Evolutionary conservation across 2,797 vertebrate species (phyloP).

Genomic region (Micropoecilia bifurca): DNA sequence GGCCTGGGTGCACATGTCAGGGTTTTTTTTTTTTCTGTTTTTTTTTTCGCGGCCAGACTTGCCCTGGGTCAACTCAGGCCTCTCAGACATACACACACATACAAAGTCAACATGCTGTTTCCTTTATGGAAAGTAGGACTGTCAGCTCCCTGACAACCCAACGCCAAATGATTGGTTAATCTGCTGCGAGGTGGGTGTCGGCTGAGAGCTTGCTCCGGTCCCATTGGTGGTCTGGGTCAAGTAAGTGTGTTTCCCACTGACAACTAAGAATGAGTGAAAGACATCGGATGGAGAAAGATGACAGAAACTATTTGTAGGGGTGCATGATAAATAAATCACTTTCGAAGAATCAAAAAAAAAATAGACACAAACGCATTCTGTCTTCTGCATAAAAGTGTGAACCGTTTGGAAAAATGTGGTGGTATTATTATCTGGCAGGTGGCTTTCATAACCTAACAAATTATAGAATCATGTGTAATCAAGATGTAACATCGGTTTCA

Average conservation of each 20-base stretch:
- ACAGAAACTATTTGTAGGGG: conserved; percentile 44
- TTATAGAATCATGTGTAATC: conserved; percentile 53
- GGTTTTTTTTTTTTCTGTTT: conserved; percentile 14
- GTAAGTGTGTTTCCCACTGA: conserved; percentile 70
- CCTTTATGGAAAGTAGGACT: conserved; percentile 80
- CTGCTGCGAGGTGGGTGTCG: conserved; percentile 65
- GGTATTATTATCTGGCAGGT: conserved; percentile 39
- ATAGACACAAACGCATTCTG: conserved; percentile 47
- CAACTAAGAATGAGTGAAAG: conserved; percentile 22
- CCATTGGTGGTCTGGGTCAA: conserved; percentile 73
- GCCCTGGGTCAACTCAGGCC: conserved; percentile 65
- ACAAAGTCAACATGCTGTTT: conserved; percentile 64
- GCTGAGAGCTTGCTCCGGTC: conserved; percentile 52
- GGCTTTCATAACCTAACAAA: conserved; percentile 55
- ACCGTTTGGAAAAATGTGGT: conserved; percentile 46
- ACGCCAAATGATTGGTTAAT: conserved; percentile 70
- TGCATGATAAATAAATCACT: conserved; percentile 48
- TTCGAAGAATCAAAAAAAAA: conserved; percentile 43
- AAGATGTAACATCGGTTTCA: conserved; percentile 33
- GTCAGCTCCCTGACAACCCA: conserved; percentile 73
- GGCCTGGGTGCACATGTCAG: conserved; percentile 69
- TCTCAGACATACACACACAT: conserved; percentile 58
- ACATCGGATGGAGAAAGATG: conserved; percentile 24
- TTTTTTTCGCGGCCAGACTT: conserved; percentile 58
- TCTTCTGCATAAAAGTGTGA: conserved; percentile 71